phyloP scores from a whole-genome alignment of 2,113 vertebrate genomes.

The Heloderma charlesbogerti region DNA sequence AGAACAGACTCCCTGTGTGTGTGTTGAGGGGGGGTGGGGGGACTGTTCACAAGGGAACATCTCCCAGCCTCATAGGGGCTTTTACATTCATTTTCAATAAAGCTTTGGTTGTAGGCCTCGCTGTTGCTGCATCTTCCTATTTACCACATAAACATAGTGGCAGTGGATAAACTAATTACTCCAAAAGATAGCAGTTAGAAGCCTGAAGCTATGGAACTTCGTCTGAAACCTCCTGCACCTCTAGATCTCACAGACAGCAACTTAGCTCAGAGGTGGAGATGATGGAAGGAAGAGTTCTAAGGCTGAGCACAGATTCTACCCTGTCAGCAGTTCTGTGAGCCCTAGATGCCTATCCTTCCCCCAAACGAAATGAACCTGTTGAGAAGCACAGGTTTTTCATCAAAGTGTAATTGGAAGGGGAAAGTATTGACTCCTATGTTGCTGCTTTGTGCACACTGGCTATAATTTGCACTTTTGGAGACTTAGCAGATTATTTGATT shows the following conservation, averaged over 20 bases:
- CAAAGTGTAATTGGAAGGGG: neutral
- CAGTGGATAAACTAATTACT: neutral
- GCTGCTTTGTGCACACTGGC: neutral
- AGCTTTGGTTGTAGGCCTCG: too few species aligned
- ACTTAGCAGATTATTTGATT: neutral
- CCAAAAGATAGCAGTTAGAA: neutral
- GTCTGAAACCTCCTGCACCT: neutral
- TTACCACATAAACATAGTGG: too few species aligned
- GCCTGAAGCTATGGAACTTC: neutral
- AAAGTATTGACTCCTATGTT: neutral
- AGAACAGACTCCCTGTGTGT: too few species aligned
- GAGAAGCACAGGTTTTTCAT: neutral
- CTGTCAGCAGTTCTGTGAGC: neutral
- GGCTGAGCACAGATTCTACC: neutral
- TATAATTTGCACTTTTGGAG: too few species aligned
- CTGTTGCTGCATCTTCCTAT: too few species aligned
- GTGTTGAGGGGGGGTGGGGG: too few species aligned
- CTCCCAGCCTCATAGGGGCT: too few species aligned
- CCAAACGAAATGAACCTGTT: neutral
- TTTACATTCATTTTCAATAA: too few species aligned
- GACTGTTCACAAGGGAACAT: too few species aligned
- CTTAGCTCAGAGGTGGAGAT: neutral
- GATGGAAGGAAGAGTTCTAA: neutral
- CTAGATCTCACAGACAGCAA: neutral
- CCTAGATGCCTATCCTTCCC: too few species aligned